These are phyloP conservation scores for Caretta caretta DNA, from an alignment of 2,113 vertebrate species.

Conservation along the genomic window DNA sequence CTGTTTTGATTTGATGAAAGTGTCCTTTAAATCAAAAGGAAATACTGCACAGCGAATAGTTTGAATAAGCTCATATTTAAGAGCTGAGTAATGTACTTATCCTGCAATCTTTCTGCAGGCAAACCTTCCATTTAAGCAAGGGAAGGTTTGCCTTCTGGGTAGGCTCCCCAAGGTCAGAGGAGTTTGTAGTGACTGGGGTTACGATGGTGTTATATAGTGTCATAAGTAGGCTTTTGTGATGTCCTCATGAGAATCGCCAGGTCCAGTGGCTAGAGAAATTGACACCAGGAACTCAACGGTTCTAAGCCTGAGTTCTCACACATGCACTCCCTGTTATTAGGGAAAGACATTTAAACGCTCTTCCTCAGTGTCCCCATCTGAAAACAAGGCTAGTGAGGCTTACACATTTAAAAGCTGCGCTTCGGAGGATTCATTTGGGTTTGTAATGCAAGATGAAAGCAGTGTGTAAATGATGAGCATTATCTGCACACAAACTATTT, in stretches of 20 bases:
- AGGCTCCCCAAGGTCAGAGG: not conserved
- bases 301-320: not conserved
- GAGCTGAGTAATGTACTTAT: not conserved
- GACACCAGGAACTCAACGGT: not conserved
- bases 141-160: slow-evolving; percentile 36
- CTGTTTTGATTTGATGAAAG: not conserved
- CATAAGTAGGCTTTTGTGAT: not conserved
- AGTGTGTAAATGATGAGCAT: slow-evolving; percentile 46
- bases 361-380: not conserved
- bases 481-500: slow-evolving; percentile 52
- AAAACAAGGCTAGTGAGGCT: slow-evolving; percentile 35
- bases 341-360: slow-evolving; percentile 3
- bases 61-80: not conserved
- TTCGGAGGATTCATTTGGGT: slow-evolving; percentile 36
- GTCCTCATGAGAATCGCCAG: not conserved
- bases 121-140: not conserved
- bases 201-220: not conserved
- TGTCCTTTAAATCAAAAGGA: not conserved
- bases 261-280: not conserved
- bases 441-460: slow-evolving; percentile 46
- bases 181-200: not conserved
- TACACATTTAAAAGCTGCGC: slow-evolving; percentile 19
- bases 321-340: not conserved
- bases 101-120: slow-evolving; percentile 16
- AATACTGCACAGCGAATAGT: not conserved